Evolutionary conservation across 2,797 vertebrate species (phyloP), one percentile per base, ranked within the genome.

Genomic region (Mus caroli): DNA sequence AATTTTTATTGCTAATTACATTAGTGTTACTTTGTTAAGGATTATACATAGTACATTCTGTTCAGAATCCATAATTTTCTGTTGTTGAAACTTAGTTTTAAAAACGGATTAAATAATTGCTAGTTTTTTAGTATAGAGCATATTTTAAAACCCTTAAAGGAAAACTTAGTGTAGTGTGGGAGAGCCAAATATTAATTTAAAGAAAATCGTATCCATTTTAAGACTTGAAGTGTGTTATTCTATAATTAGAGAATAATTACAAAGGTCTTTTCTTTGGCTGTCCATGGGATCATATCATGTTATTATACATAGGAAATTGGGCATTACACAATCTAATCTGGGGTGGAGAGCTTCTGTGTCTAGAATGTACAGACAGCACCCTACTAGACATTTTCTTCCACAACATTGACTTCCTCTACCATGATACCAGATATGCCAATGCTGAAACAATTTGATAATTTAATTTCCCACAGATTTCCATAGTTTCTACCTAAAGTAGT

Each of bases 1-100:
- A 31, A 85, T 91, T 95, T 96, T 96, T 94, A 95, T 93, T 95
- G 62, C 78, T 98, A 98, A 97, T 98, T 97, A 96, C 79, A 94
- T 97, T 95, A 95, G 43, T 96, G 88, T 91, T 96, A 91, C 78
- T 96, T 97, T 95, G 93, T 92, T 95, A 96, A 97, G 78, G 75
- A 93, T 95, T 97, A 97, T 86, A 83, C 56, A 88, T 62, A 96
- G 75, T 95, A 90, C 75, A 77, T 92, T 97, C 80, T 96, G 88
- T 90, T 97, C 82, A 87, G 97, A 97, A 92, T 97, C 31, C 0
- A 62, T 97, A 92, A 97, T 92, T 97, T 95, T 43, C 90, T 94
- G 43, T 88, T 93, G 73, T 90, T 34, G 50, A 94, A 79, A 77
- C 31, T 93, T 92, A 46, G n/a, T 92, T 96, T 95, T 96, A 92